Base-by-base conservation (phyloP, 1,140 invertebrate genomes). In the Dreissena rostriformis region DNA sequence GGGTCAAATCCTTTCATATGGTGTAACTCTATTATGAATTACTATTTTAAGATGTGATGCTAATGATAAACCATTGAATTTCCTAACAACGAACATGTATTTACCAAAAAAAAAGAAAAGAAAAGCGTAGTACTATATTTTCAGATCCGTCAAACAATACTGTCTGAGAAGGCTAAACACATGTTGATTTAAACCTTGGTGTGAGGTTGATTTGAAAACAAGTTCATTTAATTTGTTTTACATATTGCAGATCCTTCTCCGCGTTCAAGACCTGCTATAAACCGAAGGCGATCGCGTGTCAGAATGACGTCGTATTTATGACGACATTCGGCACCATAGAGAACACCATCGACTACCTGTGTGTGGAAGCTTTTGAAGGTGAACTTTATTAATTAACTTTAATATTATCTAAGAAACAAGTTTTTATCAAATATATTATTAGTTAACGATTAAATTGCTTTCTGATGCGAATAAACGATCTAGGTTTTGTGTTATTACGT, bases 281-380 rank as follows among this genome's bases (percentile, higher is more conserved):
- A 53, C 80, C 80, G 22, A 82, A 82, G 26, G 71, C 72, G 19
- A 52, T 24, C 1, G 63, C 49, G 39, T 82, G 80, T 51, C 55
- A 55, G 14, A 39, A 65, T 52, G 80, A 82, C 55, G 17, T 82
- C 11, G 49, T 73, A 15, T 82, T 75, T 29, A 28, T 72, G 8
- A 82, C 75, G 80, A 82, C 80, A 14, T 75, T 82, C 57, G 80
- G 80, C 14, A 82, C 72, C 6, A 75, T 82, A 17, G 63, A 82
- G 66, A 75, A 82, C 24, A 82, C 80, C 8, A 67, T 75, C 19
- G 65, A 82, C 12, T 82, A 82, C 29, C 51, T 82, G 12, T 82
- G 80, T 49, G 72, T 82, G 51, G 80, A 82, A 22, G 80, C 70
- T 22, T 75, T 73, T 68, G 26, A 68, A 11, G 80, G 80, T 82